Conservation (phyloP, 2,888 invertebrate genomes). For the Vandiemenella viatica region DNA sequence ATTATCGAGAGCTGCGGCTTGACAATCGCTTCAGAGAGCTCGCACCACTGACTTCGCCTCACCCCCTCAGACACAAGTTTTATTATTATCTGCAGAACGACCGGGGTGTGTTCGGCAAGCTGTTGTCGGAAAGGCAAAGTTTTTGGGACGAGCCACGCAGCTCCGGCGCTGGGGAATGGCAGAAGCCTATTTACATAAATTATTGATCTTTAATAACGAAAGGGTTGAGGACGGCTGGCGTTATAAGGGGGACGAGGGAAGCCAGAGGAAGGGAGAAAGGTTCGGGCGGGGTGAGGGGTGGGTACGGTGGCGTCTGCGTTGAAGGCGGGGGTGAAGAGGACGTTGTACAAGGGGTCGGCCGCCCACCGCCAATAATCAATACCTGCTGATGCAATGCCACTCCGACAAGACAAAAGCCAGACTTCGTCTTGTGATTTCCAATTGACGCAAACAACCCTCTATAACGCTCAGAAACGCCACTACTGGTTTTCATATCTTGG, state of each 20-base stretch:
- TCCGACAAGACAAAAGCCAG: too few relatives aligned
- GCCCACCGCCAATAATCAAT: neutral
- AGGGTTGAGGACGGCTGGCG: slow-evolving; percentile 8
- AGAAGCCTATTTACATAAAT: slow-evolving; percentile 18
- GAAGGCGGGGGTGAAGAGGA: slow-evolving; percentile 1
- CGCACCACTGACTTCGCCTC: too few relatives aligned
- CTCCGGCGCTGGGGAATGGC: slow-evolving; percentile 10
- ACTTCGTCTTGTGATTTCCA: too few relatives aligned
- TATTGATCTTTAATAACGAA: slow-evolving; percentile 18
- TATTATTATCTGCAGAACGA: slow-evolving; percentile 6
- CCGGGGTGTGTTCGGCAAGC: neutral
- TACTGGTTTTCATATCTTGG: too few relatives aligned
- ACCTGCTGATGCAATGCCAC: neutral
- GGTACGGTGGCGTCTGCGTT: slow-evolving; percentile 1
- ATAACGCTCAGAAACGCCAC: too few relatives aligned
- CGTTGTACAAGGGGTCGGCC: neutral
- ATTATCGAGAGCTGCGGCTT: too few relatives aligned
- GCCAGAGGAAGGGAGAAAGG: slow-evolving; percentile 1
- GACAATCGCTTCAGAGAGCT: too few relatives aligned
- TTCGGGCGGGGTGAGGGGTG: slow-evolving; percentile 1
- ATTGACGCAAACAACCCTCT: too few relatives aligned
- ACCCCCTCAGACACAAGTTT: neutral
- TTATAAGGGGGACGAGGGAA: slow-evolving; percentile 7
- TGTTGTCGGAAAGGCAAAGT: neutral
- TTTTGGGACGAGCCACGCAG: slow-evolving; percentile 6